A percentile compares a stretch with the other conserved stretches of the same genome.
Conservation (phyloP, 2,888 invertebrate species). For the Ophioninae sp. region DNA sequence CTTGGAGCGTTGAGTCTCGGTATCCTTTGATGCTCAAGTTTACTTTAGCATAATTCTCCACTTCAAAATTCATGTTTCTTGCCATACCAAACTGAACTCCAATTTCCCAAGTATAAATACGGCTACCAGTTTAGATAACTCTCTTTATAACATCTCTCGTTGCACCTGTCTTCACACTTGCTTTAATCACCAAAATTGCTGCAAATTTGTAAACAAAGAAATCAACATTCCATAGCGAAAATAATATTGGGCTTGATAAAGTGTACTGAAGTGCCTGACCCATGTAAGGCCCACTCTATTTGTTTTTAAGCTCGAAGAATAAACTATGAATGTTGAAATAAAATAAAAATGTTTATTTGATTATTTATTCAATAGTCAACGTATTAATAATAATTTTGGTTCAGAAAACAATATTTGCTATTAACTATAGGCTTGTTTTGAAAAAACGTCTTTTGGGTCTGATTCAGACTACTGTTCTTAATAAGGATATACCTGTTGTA, state of each 20-base stretch:
- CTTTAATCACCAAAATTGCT: not conserved
- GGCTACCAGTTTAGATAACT: not conserved
- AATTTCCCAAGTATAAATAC: slow-evolving; percentile 17
- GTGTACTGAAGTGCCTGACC: too few species aligned
- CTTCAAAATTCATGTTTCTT: slow-evolving; percentile 40
- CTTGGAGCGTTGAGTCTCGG: slow-evolving; percentile 2
- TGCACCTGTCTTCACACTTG: not conserved
- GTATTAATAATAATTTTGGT: too few species aligned
- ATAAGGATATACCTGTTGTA: too few species aligned
- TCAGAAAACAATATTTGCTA: too few species aligned
- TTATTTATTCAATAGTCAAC: too few species aligned
- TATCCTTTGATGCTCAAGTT: slow-evolving; percentile 44
- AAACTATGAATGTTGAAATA: too few species aligned
- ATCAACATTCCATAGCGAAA: not conserved
- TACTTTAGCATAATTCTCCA: slow-evolving; percentile 40
- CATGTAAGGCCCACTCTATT: too few species aligned
- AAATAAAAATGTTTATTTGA: too few species aligned
- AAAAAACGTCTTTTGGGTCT: too few species aligned
- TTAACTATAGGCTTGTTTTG: too few species aligned
- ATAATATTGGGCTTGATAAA: not conserved
- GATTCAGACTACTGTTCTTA: too few species aligned
- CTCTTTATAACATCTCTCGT: not conserved
- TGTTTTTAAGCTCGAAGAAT: too few species aligned
- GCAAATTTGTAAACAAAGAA: not conserved
- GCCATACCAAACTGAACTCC: slow-evolving; percentile 14